Conservation (phyloP, 2,797 vertebrate genomes). For the Apogon talboti region DNA sequence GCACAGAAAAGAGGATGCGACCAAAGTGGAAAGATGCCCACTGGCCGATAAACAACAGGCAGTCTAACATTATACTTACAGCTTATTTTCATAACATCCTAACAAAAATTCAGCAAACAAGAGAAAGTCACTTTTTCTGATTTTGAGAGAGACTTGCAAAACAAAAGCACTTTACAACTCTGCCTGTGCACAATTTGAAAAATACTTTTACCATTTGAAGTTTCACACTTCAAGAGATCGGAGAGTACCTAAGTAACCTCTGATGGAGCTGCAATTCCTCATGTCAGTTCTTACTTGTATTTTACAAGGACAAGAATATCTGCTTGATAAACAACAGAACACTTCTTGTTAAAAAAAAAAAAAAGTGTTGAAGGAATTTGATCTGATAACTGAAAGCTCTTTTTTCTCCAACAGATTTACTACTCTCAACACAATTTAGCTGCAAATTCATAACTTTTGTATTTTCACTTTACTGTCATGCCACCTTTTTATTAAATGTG, state of each 20-base stretch:
- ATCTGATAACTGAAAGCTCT: no score
- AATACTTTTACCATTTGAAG: background rate
- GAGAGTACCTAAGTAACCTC: no score
- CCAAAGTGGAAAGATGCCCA: conserved; percentile 42
- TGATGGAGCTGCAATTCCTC: no score
- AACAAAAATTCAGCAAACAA: conserved; percentile 4
- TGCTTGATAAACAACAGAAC: background rate
- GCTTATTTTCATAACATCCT: conserved; percentile 17
- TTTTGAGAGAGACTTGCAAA: background rate
- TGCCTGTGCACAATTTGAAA: background rate
- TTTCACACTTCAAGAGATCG: background rate
- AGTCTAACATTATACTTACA: conserved; percentile 10
- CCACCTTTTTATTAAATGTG: no score
- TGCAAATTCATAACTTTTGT: no score
- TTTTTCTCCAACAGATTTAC: no score
- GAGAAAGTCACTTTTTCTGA: background rate
- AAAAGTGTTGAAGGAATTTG: no score
- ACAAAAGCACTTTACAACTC: background rate
- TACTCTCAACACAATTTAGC: no score
- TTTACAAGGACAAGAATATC: background rate
- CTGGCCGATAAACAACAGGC: conserved; percentile 30
- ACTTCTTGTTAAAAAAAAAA: no score
- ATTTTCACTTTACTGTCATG: no score
- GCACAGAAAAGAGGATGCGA: conserved; percentile 11
- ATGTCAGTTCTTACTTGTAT: background rate